Base-by-base conservation (phyloP, 1,140 invertebrate genomes). In the Drosophila nasuta region DNA sequence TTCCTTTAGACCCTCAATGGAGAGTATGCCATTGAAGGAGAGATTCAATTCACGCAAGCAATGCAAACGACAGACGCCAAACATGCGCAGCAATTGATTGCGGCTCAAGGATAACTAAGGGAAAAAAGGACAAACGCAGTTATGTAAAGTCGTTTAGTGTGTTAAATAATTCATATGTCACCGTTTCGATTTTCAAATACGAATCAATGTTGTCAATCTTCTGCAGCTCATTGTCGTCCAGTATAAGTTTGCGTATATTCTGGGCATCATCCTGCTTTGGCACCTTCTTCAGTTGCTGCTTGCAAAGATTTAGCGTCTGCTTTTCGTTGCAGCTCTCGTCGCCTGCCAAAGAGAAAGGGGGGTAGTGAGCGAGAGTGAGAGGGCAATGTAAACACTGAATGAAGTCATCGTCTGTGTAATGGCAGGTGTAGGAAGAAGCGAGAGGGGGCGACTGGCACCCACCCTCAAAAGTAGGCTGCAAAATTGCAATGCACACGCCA, bases 1-100 rank as follows among this genome's bases (percentile, higher is more conserved):
- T 33, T 98, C 96, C 92, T 97, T 97, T 5, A 98, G 93, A 20
- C 97, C 97, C 93, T 98, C 97, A 82, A 98, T 97, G 28, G 95
- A 96, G 5, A 97, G 94, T 70, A 98, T 97, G 56, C 96, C 96
- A 93, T 98, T 98, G 92, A 97, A 95, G 54, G 97, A 96, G 28
- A 98, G 94, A 93, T 97, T 97, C 72, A 98, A 93, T 25, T 96
- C 95, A 11, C 96, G 95, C 41, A 98, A 93, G 91, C 96, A 95
- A 75, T 95, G 95, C 49, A 98, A 93, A 62, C 96, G 94, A 56
- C 96, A 95, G 30, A 98, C 95, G 56, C 97, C 96, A 93, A 96
- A 96, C 97, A 98, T 98, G 38, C 97, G 94, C 15, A 97, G 93
- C 49, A 98, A 91, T 87, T 97, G 95, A 93, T 98, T 98, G 81